Evolutionary conservation across 2,888 invertebrate species (phyloP), one percentile per base, ranked within the genome.

Genomic region (Netelia inedita): DNA sequence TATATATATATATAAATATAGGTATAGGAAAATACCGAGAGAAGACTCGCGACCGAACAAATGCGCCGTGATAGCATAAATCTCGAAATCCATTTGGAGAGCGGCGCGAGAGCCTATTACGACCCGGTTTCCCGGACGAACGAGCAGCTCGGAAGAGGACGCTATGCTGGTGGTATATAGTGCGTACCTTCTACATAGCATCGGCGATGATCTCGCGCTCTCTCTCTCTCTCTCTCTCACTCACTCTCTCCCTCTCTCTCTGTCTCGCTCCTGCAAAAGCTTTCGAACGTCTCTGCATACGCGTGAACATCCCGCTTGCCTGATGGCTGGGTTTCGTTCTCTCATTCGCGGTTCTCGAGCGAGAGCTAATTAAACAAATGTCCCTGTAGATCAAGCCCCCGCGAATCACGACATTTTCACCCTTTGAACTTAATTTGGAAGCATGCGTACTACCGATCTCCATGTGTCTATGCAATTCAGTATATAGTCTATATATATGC

Each of bases 1-100:
- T 71, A 57, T 43, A 59, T 28, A 53, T 87, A 87, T 86, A 87
- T 43, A 59, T 28, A 53, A 86, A 87, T 86, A 87, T 88, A 89
- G 88, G 87, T 85, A 85, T 69, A 73, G 69, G 76, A 55, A 65
- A 19, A 41, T 59, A 84, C 82, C 16, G 35, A 85, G 87, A 86
- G 87, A 87, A 88, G 88, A 90, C 88, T 88, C 87, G 89, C 87
- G 89, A 89, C 87, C 90, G 88, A 92, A 93, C 91, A 93, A 93
- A 93, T 92, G 93, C 92, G 89, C 89, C 92, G 92, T 92, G 93
- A 93, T 93, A 91, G 92, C 92, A 93, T 93, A 93, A 93, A 93
- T 93, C 93, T 93, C 90, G 89, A 92, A 93, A 93, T 93, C 92
- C 93, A 93, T 93, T 93, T 93, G 91, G 90, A 84, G 83, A 92